Base-by-base conservation (phyloP, 2,888 invertebrate genomes). In the Parasteatoda lunata region DNA sequence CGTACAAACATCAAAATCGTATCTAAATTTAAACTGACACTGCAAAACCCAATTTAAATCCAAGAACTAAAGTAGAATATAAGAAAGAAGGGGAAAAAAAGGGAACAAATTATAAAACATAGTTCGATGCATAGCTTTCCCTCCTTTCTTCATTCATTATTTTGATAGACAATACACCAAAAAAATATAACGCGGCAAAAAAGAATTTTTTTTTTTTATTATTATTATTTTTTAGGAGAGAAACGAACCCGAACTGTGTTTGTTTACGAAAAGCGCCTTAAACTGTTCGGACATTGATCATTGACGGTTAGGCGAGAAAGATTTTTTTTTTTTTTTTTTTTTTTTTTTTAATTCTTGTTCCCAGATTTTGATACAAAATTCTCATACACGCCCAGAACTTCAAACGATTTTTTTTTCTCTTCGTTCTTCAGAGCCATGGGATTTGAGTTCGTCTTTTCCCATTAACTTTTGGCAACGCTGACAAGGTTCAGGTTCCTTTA, bases 371-470 rank as follows among this genome's bases (percentile, higher is more conserved):
- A 72, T 52, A 72, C 72, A 72, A 72, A 72, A 72, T 72, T 72
- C 52, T 72, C 52, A 52, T 52, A 30, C 72, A 72, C 72, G 52
- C 52, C 52, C 72, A 9, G 9, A 13, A n/a, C 59, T 72, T 52
- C 52, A n/a, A 54, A 72, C 51, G 52, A 51, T 68, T 68, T 51
- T 66, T 66, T 51, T 65, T 68, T 47, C 66, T 9, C 48, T 70
- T 47, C 30, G 30, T 30, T 30, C 30, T 30, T 30, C 30, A 30
- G 30, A 30, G 30, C 59, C 5, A 45, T 64, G 81, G 69, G 69
- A 69, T 76, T 71, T 76, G 70, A 52, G 65, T 64, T 65, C 77
- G 84, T 84, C 84, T 77, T 77, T 72, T 77, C 72, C 76, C 77
- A 84, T 84, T 84, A 84, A 72, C 72, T 73, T 49, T 59, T 72